Evolutionary conservation across 2,113 vertebrate species (phyloP).

Genomic region (Microtus montanus): DNA sequence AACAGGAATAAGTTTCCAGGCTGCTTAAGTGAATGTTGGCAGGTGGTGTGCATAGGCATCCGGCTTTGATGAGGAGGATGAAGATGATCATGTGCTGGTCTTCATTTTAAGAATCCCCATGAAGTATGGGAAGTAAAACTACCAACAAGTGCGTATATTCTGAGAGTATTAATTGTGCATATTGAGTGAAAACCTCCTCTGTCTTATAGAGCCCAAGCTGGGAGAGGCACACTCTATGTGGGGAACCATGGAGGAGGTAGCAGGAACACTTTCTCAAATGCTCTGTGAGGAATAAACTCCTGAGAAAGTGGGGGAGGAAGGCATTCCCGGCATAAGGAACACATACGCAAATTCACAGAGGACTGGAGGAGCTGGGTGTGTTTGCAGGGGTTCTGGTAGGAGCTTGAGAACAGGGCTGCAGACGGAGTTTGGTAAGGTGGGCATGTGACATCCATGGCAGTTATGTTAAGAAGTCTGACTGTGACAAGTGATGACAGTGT

Average conservation of each 20-base stretch:
- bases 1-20: neutral
- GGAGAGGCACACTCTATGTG: neutral
- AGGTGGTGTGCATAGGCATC: neutral
- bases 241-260: neutral
- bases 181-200: neutral
- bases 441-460: no score
- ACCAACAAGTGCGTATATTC: neutral
- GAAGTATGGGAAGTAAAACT: neutral
- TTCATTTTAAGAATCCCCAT: neutral
- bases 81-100: neutral
- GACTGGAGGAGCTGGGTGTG: neutral
- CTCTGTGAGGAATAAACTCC: neutral
- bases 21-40: neutral
- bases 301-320: neutral
- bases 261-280: neutral
- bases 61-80: neutral
- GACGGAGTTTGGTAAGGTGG: neutral
- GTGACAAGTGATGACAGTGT: neutral
- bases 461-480: neutral
- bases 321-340: constrained; percentile 4
- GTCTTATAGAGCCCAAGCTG: neutral
- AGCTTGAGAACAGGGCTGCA: neutral
- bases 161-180: neutral
- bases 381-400: neutral
- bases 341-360: neutral